Evolutionary conservation across 1,140 invertebrate species (phyloP).

Genomic region (Araneus ventricosus): DNA sequence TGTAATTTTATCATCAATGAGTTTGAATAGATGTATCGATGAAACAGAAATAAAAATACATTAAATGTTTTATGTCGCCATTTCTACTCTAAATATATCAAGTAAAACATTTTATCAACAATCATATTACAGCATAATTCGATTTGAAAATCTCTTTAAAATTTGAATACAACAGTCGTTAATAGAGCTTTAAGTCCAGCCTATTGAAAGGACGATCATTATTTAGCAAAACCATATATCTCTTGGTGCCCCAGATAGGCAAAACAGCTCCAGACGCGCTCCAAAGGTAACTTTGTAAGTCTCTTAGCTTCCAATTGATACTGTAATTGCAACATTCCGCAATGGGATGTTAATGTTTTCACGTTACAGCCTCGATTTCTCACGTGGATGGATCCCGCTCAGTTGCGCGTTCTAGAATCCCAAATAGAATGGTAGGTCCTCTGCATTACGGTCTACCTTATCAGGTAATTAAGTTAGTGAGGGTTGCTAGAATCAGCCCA

Average conservation of each 20-base stretch:
- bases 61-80: too few species aligned
- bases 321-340: constrained; percentile 2
- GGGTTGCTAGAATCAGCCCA: background rate
- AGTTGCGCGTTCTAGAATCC: background rate
- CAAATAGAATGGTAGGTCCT: background rate
- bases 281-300: background rate
- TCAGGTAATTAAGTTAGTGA: constrained; percentile 30
- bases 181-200: background rate
- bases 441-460: background rate
- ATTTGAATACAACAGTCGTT: too few species aligned
- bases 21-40: too few species aligned
- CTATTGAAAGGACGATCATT: background rate
- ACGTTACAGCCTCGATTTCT: background rate
- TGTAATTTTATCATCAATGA: too few species aligned
- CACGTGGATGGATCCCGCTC: background rate
- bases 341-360: background rate
- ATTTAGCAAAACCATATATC: background rate
- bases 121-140: too few species aligned
- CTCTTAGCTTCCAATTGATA: background rate
- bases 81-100: too few species aligned
- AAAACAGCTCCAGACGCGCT: too few species aligned
- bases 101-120: too few species aligned
- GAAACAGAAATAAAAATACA: too few species aligned
- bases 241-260: too few species aligned
- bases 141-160: too few species aligned